Percentiles rank a stretch among this genome's conserved stretches.
These are phyloP conservation scores for Prietella phreatophila DNA, from an alignment of 2,113 vertebrate genomes.

Conservation along the genomic window DNA sequence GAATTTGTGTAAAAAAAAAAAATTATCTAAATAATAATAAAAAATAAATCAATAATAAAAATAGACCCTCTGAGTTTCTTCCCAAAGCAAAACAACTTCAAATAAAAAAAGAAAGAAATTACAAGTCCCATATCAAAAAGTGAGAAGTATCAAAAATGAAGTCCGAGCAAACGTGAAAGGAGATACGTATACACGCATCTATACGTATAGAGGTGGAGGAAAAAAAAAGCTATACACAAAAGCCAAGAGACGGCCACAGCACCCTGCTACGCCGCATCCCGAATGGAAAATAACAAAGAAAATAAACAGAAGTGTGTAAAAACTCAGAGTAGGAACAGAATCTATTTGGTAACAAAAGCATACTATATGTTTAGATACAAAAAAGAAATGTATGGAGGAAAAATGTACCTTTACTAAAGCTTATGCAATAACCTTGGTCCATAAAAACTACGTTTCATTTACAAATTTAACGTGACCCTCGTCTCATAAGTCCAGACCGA, in stretches of 20 bases:
- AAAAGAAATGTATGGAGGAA: constrained; percentile 94
- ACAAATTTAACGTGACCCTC: constrained; percentile 78
- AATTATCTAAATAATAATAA: no score
- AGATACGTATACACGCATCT: constrained; percentile 66
- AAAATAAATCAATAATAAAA: constrained; percentile 77
- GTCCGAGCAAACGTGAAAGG: constrained; percentile 79
- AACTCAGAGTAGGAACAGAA: constrained; percentile 87
- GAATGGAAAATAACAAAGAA: constrained; percentile 31
- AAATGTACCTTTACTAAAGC: constrained; percentile 99
- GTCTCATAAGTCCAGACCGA: constrained; percentile 70
- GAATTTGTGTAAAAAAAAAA: constrained; percentile 77
- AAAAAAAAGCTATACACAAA: constrained; percentile 80
- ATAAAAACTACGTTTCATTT: constrained; percentile 92
- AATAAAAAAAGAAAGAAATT: constrained; percentile 71
- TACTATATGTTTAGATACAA: constrained; percentile 94
- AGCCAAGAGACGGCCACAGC: constrained; percentile 79
- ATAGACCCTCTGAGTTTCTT: constrained; percentile 90
- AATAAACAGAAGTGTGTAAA: constrained; percentile 68
- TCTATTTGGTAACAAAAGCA: constrained; percentile 99
- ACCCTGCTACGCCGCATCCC: constrained; percentile 77
- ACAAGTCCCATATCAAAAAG: constrained; percentile 68
- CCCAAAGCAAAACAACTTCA: constrained; percentile 77
- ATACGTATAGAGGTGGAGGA: constrained; percentile 61
- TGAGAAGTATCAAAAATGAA: constrained; percentile 65
- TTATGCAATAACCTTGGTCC: constrained; percentile 99